These are phyloP conservation scores for Euproctis similis DNA, from an alignment of 2,888 invertebrate genomes.

Conservation along the genomic window DNA sequence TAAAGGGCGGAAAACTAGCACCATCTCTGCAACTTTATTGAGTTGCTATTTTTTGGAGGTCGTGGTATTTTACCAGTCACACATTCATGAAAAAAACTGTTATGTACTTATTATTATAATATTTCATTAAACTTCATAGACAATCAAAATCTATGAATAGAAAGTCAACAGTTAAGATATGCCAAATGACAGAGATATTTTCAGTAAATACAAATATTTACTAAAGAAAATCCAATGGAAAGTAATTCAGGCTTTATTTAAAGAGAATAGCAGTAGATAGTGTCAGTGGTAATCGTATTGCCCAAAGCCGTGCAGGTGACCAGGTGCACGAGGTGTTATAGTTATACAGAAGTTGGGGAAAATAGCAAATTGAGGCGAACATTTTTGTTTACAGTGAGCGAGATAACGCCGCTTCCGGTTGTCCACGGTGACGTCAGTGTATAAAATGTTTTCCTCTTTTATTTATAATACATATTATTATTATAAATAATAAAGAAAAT, in stretches of 20 bases:
- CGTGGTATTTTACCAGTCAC: too few relatives aligned
- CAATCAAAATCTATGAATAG: too few relatives aligned
- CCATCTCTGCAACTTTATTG: too few relatives aligned
- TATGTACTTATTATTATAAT: too few relatives aligned
- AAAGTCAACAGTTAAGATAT: too few relatives aligned
- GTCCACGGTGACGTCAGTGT: slow-evolving; percentile 32
- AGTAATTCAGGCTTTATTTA: slow-evolving; percentile 41
- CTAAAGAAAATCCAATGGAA: slow-evolving; percentile 38
- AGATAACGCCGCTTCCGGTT: slow-evolving; percentile 36
- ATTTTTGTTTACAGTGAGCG: slow-evolving; percentile 32
- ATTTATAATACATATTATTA: too few relatives aligned
- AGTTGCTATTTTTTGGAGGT: too few relatives aligned
- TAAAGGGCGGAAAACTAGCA: too few relatives aligned
- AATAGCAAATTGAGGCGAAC: slow-evolving; percentile 35
- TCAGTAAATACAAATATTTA: slow-evolving; percentile 17
- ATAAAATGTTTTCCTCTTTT: slow-evolving; percentile 24
- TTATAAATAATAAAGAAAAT: too few relatives aligned
- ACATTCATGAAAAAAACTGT: too few relatives aligned
- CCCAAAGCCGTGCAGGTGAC: slow-evolving; percentile 30
- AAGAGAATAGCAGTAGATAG: slow-evolving; percentile 47
- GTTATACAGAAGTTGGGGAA: slow-evolving; percentile 31
- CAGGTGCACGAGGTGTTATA: slow-evolving; percentile 41
- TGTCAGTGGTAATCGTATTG: slow-evolving; percentile 46
- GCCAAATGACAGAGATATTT: too few relatives aligned
- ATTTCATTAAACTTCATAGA: too few relatives aligned